Evolutionary conservation across 2,797 vertebrate species (phyloP), one percentile per base, ranked within the genome.

Genomic region (Lycodopsis pacificus): DNA sequence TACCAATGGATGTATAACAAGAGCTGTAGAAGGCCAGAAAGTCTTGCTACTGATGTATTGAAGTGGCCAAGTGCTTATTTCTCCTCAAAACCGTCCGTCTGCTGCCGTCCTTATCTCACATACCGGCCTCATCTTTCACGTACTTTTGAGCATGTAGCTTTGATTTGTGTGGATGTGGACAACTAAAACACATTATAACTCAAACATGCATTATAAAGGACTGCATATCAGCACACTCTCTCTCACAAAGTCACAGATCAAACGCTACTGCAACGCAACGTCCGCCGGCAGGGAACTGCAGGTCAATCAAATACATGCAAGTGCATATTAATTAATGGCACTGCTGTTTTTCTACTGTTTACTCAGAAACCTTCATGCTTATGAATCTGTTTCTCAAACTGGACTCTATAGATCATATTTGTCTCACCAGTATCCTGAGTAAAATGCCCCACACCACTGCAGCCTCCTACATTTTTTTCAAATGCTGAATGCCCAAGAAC

Each of bases 401-500:
- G n/a, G n/a, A 44, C 27, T 46, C 36, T 14, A 30, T 27, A 5
- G 53, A 56, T 72, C 22, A 53, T 5, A 13, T 49, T 49, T 46
- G 4, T 65, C 25, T 36, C 10, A 38, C 27, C 0, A 5, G 7
- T 34, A 64, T 53, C 7, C 70, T 30, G n/a, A 65, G n/a, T 13
- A 53, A 30, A 25, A 25, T 7, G 53, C 32, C 36, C 32, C 19
- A 17, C 8, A 65, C 59, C 44, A 15, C 2, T 10, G 19, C 20
- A 73, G 25, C 22, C 22, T 2, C 20, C 46, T 65, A 8, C 4
- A n/a, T 61, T 0, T 63, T 49, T 44, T 57, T 36, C 20, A 5
- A 65, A 64, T n/a, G 34, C 58, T 79, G 53, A 66, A 68, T 4
- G 7, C 19, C 54, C 34, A 44, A 32, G 25, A 66, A 54, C 71